phyloP scores from a whole-genome alignment of 2,797 vertebrate genomes.

The Aeoliscus strigatus region DNA sequence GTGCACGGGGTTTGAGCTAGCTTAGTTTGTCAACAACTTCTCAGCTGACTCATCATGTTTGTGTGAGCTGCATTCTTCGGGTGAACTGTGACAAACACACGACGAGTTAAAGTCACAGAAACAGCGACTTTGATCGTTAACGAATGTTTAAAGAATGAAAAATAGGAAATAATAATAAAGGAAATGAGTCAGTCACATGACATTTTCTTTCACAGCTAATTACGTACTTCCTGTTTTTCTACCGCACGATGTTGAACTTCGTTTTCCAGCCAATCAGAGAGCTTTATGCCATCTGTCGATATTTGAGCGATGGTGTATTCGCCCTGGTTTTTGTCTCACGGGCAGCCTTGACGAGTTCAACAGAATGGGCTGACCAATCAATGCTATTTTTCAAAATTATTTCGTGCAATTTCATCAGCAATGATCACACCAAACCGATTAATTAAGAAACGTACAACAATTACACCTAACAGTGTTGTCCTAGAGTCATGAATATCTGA shows the following conservation, averaged over 20 bases:
- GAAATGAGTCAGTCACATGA: rapidly evolving
- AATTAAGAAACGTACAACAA: no score
- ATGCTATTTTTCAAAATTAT: no score
- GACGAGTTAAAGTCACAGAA: rapidly evolving
- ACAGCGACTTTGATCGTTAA: rapidly evolving
- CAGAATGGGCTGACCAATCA: no score
- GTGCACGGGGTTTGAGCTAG: not conserved
- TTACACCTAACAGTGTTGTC: no score
- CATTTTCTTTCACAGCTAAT: conserved; percentile 12
- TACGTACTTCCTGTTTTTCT: conserved; percentile 55
- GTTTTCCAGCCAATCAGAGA: conserved; percentile 63
- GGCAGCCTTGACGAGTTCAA: conserved; percentile 2
- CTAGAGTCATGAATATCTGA: no score
- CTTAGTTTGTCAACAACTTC: conserved; percentile 12
- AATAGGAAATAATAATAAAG: no score
- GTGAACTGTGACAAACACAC: not conserved
- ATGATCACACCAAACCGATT: no score
- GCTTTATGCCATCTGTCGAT: conserved; percentile 39
- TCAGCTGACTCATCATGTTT: conserved; percentile 24
- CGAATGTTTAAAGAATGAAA: no score
- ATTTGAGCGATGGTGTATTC: rapidly evolving
- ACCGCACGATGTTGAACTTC: conserved; percentile 20
- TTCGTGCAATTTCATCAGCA: no score
- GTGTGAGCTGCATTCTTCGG: not conserved
- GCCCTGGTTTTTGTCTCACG: conserved; percentile 23